phyloP scores from a whole-genome alignment of 2,888 invertebrate genomes.

The Caenorhabditis sinica region DNA sequence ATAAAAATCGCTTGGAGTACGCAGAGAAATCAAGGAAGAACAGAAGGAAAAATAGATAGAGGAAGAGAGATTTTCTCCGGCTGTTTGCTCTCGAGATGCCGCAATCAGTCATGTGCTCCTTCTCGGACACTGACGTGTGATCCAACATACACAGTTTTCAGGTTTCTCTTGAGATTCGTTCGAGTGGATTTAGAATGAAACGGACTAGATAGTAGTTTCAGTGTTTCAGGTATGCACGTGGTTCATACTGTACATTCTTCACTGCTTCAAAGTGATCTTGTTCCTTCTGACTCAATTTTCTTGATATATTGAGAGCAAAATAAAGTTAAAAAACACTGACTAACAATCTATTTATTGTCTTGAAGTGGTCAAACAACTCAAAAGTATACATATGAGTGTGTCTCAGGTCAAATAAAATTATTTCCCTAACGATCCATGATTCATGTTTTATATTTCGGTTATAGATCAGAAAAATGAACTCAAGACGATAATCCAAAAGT shows the following conservation, averaged over 20 bases:
- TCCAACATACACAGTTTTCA: conserved; percentile 46
- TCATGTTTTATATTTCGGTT: neutral
- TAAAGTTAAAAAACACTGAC: neutral
- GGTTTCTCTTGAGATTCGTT: conserved; percentile 41
- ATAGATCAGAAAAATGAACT: neutral
- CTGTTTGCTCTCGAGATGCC: conserved; percentile 58
- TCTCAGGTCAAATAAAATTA: neutral
- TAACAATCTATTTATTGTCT: conserved; percentile 3
- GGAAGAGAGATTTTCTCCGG: neutral
- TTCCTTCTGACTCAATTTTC: no score
- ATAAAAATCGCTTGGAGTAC: conserved; percentile 48
- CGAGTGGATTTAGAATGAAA: conserved; percentile 21
- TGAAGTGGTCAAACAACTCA: neutral
- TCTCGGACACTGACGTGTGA: conserved; percentile 37
- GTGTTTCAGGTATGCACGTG: neutral
- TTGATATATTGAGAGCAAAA: neutral
- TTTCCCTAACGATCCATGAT: neutral
- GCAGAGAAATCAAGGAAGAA: conserved; percentile 38
- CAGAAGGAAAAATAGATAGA: conserved; percentile 17
- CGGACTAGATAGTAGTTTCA: neutral
- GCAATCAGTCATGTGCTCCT: conserved; percentile 59
- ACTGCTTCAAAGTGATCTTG: no score
- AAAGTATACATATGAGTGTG: neutral
- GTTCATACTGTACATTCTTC: no score
- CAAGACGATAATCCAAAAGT: neutral